phyloP scores from a whole-genome alignment of 2,888 invertebrate species.

The Dryobota labecula region DNA sequence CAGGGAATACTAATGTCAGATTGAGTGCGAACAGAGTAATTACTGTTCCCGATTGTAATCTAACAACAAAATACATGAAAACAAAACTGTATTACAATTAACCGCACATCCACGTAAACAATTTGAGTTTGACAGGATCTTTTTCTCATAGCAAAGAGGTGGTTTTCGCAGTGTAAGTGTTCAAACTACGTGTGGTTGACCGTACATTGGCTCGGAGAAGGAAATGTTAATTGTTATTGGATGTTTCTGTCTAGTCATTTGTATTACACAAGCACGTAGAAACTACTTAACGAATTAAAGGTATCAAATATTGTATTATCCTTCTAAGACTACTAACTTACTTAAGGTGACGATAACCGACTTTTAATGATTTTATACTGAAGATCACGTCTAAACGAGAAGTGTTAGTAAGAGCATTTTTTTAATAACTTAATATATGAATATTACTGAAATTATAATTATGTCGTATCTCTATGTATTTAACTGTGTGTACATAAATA shows the following conservation, averaged over 20 bases:
- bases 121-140: background rate
- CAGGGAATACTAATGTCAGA: constrained; percentile 6
- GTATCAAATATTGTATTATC: background rate
- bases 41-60: constrained; percentile 20
- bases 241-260: constrained; percentile 22
- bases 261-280: constrained; percentile 19
- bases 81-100: background rate
- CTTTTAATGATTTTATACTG: too few relatives aligned
- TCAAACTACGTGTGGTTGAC: background rate
- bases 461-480: too few relatives aligned
- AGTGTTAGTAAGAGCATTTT: too few relatives aligned
- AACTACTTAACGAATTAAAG: constrained; percentile 5
- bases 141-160: background rate
- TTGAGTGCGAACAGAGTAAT: constrained; percentile 3
- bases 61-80: background rate
- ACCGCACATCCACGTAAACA: background rate
- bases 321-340: too few relatives aligned
- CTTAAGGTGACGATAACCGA: too few relatives aligned
- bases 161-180: background rate
- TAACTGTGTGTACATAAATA: too few relatives aligned
- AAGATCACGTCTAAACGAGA: too few relatives aligned
- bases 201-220: background rate
- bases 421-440: too few relatives aligned
- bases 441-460: too few relatives aligned
- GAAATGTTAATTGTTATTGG: constrained; percentile 24